phyloP scores from a whole-genome alignment of 2,888 invertebrate species.

The Thecocarcelia acutangulata region DNA sequence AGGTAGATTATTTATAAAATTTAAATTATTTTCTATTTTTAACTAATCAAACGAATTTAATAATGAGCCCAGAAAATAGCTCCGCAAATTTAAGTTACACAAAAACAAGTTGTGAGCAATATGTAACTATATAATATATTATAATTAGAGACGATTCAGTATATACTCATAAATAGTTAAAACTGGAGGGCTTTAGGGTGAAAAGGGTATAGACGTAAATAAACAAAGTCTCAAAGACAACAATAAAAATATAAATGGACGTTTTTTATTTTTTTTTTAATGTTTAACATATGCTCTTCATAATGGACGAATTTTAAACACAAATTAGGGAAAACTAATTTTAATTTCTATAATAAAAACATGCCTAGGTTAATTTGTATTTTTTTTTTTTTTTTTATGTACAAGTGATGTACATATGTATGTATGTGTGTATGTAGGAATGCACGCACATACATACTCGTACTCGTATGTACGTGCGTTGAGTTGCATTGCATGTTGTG shows the following conservation, averaged over 20 bases:
- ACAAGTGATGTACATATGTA: no score
- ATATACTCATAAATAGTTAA: constrained; percentile 4
- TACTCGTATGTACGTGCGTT: no score
- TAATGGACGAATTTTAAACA: constrained; percentile 39
- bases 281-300: constrained; percentile 38
- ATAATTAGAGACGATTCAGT: constrained; percentile 29
- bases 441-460: no score
- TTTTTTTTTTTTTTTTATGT: constrained; percentile 25
- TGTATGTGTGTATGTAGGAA: no score
- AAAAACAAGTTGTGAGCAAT: background rate
- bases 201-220: constrained; percentile 13
- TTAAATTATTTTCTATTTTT: no score
- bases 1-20: no score
- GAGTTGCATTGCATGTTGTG: constrained; percentile 20
- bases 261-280: constrained; percentile 61
- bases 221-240: constrained; percentile 61
- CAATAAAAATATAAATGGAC: constrained; percentile 64
- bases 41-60: no score
- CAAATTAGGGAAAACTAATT: constrained; percentile 4
- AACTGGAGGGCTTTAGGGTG: constrained; percentile 31
- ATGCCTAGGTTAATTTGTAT: constrained; percentile 11
- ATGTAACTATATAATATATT: background rate
- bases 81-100: constrained; percentile 1
- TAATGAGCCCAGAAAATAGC: no score
- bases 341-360: constrained; percentile 20